These are phyloP conservation scores for Perizoma affinitatum DNA, from an alignment of 2,888 invertebrate species.

Conservation along the genomic window DNA sequence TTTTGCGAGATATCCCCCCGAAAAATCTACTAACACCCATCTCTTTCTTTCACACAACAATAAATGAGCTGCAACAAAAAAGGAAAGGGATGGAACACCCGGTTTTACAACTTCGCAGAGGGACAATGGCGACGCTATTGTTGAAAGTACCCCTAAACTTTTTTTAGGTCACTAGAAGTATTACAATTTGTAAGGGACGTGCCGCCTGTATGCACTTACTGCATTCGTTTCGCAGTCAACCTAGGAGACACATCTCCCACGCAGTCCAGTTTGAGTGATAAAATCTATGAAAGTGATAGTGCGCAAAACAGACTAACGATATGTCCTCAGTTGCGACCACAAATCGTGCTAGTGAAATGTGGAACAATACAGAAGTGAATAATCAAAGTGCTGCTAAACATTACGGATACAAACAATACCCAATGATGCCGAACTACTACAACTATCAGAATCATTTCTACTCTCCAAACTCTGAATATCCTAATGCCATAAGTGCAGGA, in stretches of 20 bases:
- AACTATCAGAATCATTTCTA: constrained; percentile 64
- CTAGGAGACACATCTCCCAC: constrained; percentile 72
- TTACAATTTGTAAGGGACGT: constrained; percentile 81
- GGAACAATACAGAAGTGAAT: constrained; percentile 67
- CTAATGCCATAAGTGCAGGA: constrained; percentile 50
- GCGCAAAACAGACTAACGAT: constrained; percentile 40
- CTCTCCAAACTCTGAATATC: constrained; percentile 57
- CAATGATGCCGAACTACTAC: constrained; percentile 54
- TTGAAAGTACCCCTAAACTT: constrained; percentile 81
- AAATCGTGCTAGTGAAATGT: constrained; percentile 74
- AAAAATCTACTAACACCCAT: constrained; percentile 55
- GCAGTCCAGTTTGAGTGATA: constrained; percentile 59
- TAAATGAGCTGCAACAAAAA: constrained; percentile 40
- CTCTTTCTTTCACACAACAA: constrained; percentile 52
- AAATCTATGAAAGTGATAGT: constrained; percentile 54
- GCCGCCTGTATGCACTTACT: constrained; percentile 72
- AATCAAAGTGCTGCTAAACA: constrained; percentile 62
- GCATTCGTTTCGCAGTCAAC: constrained; percentile 80
- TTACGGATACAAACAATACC: constrained; percentile 59
- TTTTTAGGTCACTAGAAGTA: constrained; percentile 84
- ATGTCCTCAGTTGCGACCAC: constrained; percentile 71
- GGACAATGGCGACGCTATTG: constrained; percentile 81
- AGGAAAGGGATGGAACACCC: constrained; percentile 60
- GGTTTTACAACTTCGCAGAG: constrained; percentile 75
- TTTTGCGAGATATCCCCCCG: constrained; percentile 73